Conservation (phyloP, 2,113 vertebrate species). For the Corythaixoides concolor region DNA sequence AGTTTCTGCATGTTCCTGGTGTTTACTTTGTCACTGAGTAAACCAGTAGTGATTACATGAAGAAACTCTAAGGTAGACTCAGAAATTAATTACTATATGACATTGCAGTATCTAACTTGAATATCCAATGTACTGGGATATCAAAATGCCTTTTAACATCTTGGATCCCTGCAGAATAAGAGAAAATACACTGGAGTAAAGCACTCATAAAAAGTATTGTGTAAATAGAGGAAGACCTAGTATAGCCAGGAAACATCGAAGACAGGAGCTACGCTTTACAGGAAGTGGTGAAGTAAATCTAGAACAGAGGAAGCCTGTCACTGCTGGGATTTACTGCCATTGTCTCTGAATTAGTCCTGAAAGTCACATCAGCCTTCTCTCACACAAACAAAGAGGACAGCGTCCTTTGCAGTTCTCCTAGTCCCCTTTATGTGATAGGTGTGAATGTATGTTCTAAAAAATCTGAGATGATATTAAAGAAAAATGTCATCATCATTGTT, state of each 20-base stretch:
- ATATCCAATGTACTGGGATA: not conserved
- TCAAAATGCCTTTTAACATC: not conserved
- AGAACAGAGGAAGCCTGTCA: not conserved
- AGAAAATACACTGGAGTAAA: not conserved
- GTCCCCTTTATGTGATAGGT: not conserved
- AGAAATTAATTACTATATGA: not conserved
- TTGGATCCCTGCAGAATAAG: not conserved
- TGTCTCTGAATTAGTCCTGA: not conserved
- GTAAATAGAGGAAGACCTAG: not conserved
- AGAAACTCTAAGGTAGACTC: not conserved
- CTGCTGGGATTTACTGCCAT: not conserved
- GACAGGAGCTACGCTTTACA: not conserved
- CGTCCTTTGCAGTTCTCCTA: not conserved
- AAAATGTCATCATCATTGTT: not conserved
- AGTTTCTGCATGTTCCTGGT: not conserved
- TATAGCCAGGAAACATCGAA: not conserved
- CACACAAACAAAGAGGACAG: not conserved
- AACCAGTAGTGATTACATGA: not conserved
- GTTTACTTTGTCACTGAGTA: not conserved
- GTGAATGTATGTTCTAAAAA: not conserved
- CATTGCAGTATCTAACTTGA: not conserved
- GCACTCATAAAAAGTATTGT: not conserved
- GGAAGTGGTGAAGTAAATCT: not conserved
- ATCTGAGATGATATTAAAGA: not conserved
- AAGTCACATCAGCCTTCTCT: not conserved